Base-by-base conservation (phyloP, 1,140 invertebrate species). In the Zaprionus kolodkinae region DNA sequence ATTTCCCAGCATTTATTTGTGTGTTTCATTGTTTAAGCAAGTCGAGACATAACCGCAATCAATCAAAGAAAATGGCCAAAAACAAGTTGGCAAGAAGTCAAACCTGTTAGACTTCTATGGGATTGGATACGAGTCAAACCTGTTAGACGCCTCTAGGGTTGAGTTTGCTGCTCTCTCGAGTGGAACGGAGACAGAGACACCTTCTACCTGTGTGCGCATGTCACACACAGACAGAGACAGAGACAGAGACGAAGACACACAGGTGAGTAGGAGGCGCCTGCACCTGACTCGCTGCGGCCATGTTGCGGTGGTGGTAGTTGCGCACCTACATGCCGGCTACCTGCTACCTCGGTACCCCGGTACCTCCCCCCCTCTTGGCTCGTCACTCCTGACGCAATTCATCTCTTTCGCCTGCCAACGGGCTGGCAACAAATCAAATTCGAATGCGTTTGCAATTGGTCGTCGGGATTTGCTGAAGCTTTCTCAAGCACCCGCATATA, bases 381-480 rank as follows among this genome's bases (percentile, higher is more conserved):
- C 40, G 40, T 9, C 40, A 21, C 2, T n/a, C 56, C 27, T 52
- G 57, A 52, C 57, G 59, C 27, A 43, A 54, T 40, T 30, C 27
- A 30, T 30, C 6, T 25, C 21, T 57, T 62, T 38, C 21, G 21
- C 7, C 21, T 45, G 60, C 57, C 36, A 15, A 59, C 48, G 35
- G 43, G 72, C 64, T 79, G 83, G 84, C 84, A 88, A 88, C 84
- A 87, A 87, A 87, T 87, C 84, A 87, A 87, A 87, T 87, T 88
- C 67, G 69, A 69, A 79, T 83, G 79, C 78, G 77, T 65, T 78
- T 80, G 76, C 84, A 88, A 87, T 87, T 87, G 83, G 83, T 66
- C 66, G 80, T 40, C 13, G 40, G 21, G 3, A 10, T 40, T 40
- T 45, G 57, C 27, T 38, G 4, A 17, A 62, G 57, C 52, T 50